Base-by-base conservation (phyloP, 30 jellyfish, hydroid and myxozoan genomes). In the Pelagia noctiluca region DNA sequence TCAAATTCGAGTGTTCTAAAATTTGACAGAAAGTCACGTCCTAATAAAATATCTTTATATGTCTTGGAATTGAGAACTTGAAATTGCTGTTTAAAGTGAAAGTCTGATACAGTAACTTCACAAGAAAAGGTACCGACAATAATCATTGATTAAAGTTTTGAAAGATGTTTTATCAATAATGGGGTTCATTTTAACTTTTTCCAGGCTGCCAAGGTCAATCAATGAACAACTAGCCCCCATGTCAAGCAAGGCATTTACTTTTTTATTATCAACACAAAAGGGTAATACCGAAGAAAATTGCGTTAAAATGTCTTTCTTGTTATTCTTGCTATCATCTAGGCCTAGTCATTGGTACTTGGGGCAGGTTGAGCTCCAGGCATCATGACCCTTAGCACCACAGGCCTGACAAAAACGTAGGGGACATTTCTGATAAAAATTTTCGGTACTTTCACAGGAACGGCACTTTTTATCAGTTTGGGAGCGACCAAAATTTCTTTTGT, bases 341-440 rank as follows among this genome's bases (percentile, higher is more conserved):
- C 16, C 57, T 42, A 42, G 57, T 42, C 57, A 5, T 42, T 42
- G 57, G 16, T 42, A 42, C 57, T 42, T 42, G 57, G 57, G 57
- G 57, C 57, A 42, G 57, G 57, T 42, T 42, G 57, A 42, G 57
- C 57, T 42, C 57, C 57, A 42, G 16, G 57, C 57, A 42, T 42
- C 57, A 42, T 42, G 57, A 42, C 57, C 57, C 16, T 42, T 8
- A 42, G 57, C 57, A 42, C 57, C 57, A 42, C 57, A 42, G 8
- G 57, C 57, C 16, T 42, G 57, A 16, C 57, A 42, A 42, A 5
- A 42, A 16, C 57, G 57, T 42, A n/a, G n/a, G n/a, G n/a, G n/a
- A n/a, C n/a, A n/a, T n/a, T n/a, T n/a, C n/a, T n/a, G n/a, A n/a
- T n/a, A 42, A 42, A 42, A 42, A 42, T 42, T 8, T 5, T 42